Percentiles rank a stretch among this genome's conserved stretches.
Conservation (phyloP, 2,888 invertebrate species). For the Tanypteryx hageni region DNA sequence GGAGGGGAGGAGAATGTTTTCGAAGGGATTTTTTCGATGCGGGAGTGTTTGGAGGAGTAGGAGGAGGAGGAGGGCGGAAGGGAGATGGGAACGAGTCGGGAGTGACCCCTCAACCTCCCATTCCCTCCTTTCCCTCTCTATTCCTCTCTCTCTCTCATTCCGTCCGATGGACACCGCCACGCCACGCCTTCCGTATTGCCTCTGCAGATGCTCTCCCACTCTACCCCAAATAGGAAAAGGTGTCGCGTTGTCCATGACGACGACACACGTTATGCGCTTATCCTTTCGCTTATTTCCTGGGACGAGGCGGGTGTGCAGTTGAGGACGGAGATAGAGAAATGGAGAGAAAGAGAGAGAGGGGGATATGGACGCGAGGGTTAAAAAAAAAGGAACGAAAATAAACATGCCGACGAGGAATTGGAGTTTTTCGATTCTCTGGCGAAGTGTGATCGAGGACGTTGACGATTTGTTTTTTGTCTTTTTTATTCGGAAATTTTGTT, state of each 20-base stretch:
- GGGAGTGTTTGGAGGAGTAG: conserved; percentile 20
- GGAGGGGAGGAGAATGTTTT: conserved; percentile 16
- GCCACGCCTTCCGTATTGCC: conserved; percentile 13
- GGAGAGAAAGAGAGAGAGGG: neutral
- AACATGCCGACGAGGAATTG: conserved; percentile 18
- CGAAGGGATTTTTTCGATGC: conserved; percentile 59
- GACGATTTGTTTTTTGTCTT: conserved; percentile 50
- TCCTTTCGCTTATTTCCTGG: neutral
- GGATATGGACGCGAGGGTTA: too few species aligned
- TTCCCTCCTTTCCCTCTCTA: neutral
- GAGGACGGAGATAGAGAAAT: neutral
- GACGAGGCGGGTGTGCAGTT: neutral
- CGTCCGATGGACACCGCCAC: conserved; percentile 22
- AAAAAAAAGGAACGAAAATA: neutral
- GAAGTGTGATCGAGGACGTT: conserved; percentile 48
- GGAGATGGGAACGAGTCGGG: neutral
- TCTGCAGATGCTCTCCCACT: conserved; percentile 30
- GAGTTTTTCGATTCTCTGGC: conserved; percentile 59
- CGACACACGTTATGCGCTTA: conserved; percentile 23
- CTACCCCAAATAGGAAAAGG: conserved; percentile 9
- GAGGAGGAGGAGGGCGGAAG: neutral
- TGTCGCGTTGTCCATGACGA: conserved; percentile 39
- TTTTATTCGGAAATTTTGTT: neutral
- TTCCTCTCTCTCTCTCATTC: neutral
- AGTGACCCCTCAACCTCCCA: neutral